Conservation (phyloP, 2,113 vertebrate species). For the Scolopax mira region DNA sequence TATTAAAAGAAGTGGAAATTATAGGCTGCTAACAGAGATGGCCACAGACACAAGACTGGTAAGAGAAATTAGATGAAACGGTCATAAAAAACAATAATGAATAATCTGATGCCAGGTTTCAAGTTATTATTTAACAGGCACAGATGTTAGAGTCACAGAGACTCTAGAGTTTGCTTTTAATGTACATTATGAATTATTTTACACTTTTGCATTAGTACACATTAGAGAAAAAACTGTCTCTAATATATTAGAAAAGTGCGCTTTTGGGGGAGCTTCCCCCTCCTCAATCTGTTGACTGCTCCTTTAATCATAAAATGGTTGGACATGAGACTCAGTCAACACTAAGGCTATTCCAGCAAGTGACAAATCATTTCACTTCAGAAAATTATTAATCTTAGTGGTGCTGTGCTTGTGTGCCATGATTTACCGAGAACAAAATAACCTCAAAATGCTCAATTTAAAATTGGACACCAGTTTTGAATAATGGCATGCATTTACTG, state of each 20-base stretch:
- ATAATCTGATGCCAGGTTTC: background rate
- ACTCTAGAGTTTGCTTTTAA: background rate
- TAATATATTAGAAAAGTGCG: background rate
- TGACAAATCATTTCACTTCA: slow-evolving; percentile 67
- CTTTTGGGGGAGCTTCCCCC: background rate
- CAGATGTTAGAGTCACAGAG: background rate
- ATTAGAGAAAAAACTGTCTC: background rate
- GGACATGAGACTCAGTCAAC: slow-evolving; percentile 51
- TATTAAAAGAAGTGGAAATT: background rate
- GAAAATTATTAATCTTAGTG: slow-evolving; percentile 68
- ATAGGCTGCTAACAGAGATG: background rate
- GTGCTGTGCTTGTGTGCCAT: background rate
- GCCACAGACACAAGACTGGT: background rate
- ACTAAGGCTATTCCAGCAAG: background rate
- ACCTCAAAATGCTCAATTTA: slow-evolving; percentile 53
- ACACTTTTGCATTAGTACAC: background rate
- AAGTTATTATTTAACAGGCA: slow-evolving; percentile 2
- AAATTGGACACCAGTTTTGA: slow-evolving; percentile 25
- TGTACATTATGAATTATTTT: background rate
- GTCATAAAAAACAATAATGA: background rate
- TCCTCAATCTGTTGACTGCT: background rate
- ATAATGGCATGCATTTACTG: slow-evolving; percentile 27
- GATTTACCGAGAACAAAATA: slow-evolving; percentile 67
- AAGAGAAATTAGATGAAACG: background rate
- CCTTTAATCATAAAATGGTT: slow-evolving; percentile 51